Conservation (phyloP, 37 sponge, comb jelly and placozoan genomes). For the Lycopodina hypogea region DNA sequence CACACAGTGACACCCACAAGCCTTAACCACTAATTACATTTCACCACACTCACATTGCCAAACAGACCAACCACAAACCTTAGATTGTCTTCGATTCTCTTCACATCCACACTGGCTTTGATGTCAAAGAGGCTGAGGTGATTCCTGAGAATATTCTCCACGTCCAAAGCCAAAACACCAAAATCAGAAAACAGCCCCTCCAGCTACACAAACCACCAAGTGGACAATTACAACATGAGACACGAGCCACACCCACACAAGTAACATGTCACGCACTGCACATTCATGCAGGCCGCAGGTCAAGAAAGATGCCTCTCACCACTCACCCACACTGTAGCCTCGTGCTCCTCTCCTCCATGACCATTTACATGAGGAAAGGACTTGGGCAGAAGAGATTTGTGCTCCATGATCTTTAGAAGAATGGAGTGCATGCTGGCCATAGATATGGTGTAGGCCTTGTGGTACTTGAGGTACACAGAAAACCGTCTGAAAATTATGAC, state of each 20-base stretch:
- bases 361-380: not conserved
- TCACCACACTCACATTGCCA: too few species aligned
- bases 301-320: too few species aligned
- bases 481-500: slow-evolving; percentile 40
- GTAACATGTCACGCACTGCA: not conserved
- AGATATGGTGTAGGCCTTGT: slow-evolving; percentile 30
- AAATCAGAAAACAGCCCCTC: slow-evolving; percentile 12
- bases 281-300: too few species aligned
- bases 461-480: slow-evolving; percentile 50
- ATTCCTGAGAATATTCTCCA: slow-evolving; percentile 26
- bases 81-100: slow-evolving; percentile 8
- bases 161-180: slow-evolving; percentile 3
- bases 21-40: too few species aligned
- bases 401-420: slow-evolving; percentile 14
- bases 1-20: too few species aligned
- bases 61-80: too few species aligned
- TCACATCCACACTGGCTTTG: not conserved
- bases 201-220: slow-evolving; percentile 13
- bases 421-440: slow-evolving; percentile 2
- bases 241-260: not conserved
- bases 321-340: not conserved
- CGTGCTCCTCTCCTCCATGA: not conserved
- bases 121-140: slow-evolving; percentile 43
- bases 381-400: not conserved
- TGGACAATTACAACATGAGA: not conserved